A percentile compares a stretch with the other conserved stretches of the same genome.
These are phyloP conservation scores for Burhinus oedicnemus DNA, from an alignment of 2,113 vertebrate genomes.

Conservation along the genomic window DNA sequence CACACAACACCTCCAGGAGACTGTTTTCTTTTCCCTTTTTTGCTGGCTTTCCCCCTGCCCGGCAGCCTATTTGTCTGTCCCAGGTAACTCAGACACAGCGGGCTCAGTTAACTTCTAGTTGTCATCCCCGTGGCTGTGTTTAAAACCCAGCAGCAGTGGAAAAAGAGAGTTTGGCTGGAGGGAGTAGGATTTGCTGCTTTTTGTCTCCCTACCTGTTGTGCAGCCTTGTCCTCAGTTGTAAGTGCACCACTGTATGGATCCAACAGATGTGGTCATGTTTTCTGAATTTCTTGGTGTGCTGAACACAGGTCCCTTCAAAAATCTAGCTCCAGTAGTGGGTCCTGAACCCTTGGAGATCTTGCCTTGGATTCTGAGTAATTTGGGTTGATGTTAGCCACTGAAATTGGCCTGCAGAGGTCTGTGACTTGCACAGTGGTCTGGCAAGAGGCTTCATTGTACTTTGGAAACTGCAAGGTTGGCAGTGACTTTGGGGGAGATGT, in stretches of 20 bases:
- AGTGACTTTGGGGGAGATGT: background rate
- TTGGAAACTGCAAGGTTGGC: background rate
- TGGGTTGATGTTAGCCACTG: background rate
- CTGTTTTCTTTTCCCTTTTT: background rate
- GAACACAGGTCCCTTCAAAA: background rate
- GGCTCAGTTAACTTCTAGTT: background rate
- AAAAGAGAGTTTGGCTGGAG: background rate
- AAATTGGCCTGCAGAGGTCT: background rate
- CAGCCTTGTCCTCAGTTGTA: background rate
- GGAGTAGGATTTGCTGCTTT: background rate
- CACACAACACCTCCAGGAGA: background rate
- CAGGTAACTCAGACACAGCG: rapidly evolving
- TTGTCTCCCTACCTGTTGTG: background rate
- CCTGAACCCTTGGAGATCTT: background rate
- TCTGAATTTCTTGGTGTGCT: background rate
- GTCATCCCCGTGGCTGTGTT: background rate
- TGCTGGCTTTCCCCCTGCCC: background rate
- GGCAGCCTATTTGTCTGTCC: background rate
- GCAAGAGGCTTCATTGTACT: background rate
- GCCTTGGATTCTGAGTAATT: background rate
- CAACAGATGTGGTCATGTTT: background rate
- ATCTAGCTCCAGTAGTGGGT: background rate
- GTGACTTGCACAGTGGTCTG: background rate
- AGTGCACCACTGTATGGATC: background rate
- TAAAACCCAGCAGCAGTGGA: background rate